Evolutionary conservation across 2,797 vertebrate genomes (phyloP).

Genomic region (Amblyopsis hoosieri): DNA sequence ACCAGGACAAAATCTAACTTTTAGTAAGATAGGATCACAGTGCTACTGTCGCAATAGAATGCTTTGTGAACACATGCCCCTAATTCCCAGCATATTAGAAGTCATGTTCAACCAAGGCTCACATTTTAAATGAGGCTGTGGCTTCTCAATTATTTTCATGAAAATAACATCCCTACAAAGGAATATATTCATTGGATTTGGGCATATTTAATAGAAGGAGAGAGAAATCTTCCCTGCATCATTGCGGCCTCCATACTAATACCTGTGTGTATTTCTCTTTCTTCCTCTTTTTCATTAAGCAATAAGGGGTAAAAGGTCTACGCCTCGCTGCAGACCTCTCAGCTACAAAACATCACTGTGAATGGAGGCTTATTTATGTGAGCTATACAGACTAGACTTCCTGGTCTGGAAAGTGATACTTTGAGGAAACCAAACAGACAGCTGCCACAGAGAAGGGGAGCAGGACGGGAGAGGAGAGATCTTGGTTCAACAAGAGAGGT

Average conservation of each 20-base stretch:
- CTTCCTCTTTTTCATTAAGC: constrained; percentile 27
- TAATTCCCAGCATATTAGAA: neutral
- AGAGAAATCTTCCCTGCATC: constrained; percentile 34
- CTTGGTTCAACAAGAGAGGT: neutral
- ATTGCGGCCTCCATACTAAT: constrained; percentile 55
- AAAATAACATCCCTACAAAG: constrained; percentile 39
- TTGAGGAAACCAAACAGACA: constrained; percentile 50
- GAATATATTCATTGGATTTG: constrained; percentile 26
- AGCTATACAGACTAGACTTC: constrained; percentile 30
- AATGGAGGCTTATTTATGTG: constrained; percentile 62
- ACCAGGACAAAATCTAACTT: no score
- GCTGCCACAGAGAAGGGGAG: constrained; percentile 29
- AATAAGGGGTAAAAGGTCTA: constrained; percentile 45
- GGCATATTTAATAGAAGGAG: constrained; percentile 9
- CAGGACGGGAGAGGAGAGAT: neutral
- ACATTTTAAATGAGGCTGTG: constrained; percentile 30
- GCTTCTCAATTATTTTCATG: constrained; percentile 28
- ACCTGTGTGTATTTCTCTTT: constrained; percentile 37
- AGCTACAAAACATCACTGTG: constrained; percentile 60
- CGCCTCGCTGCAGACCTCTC: constrained; percentile 45
- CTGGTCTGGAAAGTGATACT: constrained; percentile 60
- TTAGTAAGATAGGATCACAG: no score
- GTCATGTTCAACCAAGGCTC: constrained; percentile 7
- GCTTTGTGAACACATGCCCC: no score
- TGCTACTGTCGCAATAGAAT: no score